Evolutionary conservation across 2,113 vertebrate genomes (phyloP).

Genomic region (Clinocottus analis): DNA sequence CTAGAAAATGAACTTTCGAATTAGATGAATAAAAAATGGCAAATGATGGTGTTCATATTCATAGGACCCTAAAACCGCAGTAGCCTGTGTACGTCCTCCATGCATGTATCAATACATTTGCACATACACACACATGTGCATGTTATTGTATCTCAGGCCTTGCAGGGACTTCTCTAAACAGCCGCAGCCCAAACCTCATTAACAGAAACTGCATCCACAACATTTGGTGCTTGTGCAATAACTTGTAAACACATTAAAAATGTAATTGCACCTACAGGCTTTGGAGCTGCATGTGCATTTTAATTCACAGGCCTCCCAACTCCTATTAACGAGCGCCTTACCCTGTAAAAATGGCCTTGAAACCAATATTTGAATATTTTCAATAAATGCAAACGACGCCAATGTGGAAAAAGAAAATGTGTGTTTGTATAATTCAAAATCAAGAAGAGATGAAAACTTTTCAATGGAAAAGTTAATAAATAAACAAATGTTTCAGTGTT

Average conservation of each 20-base stretch:
- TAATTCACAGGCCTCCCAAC: slow-evolving; percentile 63
- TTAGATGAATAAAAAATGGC: neutral
- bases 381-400: slow-evolving; percentile 31
- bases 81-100: neutral
- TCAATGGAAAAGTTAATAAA: neutral
- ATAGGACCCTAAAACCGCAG: neutral
- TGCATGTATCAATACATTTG: neutral
- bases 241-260: slow-evolving; percentile 84
- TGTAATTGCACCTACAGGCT: slow-evolving; percentile 80
- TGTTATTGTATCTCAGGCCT: slow-evolving; percentile 46
- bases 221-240: slow-evolving; percentile 70
- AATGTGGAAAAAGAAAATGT: slow-evolving; percentile 11
- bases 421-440: slow-evolving; percentile 7
- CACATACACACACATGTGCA: slow-evolving; percentile 4
- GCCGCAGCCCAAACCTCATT: slow-evolving; percentile 68
- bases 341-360: slow-evolving; percentile 46
- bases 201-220: slow-evolving; percentile 70
- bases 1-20: neutral
- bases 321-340: slow-evolving; percentile 41
- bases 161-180: slow-evolving; percentile 45
- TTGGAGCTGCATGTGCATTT: slow-evolving; percentile 63
- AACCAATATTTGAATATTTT: slow-evolving; percentile 46
- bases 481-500: neutral
- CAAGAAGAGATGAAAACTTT: neutral
- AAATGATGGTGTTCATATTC: neutral